These are phyloP conservation scores for Haliaeetus leucogaster DNA, from an alignment of 2,113 vertebrate genomes.

Conservation along the genomic window DNA sequence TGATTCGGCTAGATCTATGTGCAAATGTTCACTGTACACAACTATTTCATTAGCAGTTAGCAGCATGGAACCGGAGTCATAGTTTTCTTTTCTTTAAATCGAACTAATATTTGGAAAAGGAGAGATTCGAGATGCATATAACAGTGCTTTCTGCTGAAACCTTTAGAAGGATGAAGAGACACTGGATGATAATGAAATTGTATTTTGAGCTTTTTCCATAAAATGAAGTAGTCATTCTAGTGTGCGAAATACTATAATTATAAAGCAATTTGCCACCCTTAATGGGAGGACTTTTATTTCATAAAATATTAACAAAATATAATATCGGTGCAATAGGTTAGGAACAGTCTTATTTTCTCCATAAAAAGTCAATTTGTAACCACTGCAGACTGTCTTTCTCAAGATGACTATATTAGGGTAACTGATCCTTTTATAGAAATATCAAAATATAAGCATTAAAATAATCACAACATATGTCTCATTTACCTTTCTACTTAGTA, in stretches of 20 bases:
- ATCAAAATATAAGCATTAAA: conserved; percentile 34
- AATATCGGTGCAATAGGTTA: conserved; percentile 79
- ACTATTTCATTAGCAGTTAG: neutral
- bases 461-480: neutral
- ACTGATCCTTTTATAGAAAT: conserved; percentile 9
- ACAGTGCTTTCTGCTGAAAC: conserved; percentile 12
- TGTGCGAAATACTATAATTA: conserved; percentile 78
- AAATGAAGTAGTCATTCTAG: conserved; percentile 70
- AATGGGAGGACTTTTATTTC: conserved; percentile 79
- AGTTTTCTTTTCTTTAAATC: conserved; percentile 39
- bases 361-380: conserved; percentile 78
- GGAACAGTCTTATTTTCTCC: conserved; percentile 75
- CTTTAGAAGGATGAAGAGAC: conserved; percentile 40
- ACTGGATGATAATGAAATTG: conserved; percentile 44
- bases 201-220: conserved; percentile 65
- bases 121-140: neutral
- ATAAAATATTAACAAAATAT: conserved; percentile 84
- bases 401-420: conserved; percentile 41
- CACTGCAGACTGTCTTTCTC: conserved; percentile 51
- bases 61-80: neutral
- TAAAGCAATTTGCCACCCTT: conserved; percentile 77
- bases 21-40: neutral
- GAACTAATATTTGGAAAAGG: conserved; percentile 62
- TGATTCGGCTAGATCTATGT: neutral
- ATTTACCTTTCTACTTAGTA: neutral